Evolutionary conservation across 2,113 vertebrate species (phyloP), one percentile per base, ranked within the genome.

Genomic region (Nothocercus julius): DNA sequence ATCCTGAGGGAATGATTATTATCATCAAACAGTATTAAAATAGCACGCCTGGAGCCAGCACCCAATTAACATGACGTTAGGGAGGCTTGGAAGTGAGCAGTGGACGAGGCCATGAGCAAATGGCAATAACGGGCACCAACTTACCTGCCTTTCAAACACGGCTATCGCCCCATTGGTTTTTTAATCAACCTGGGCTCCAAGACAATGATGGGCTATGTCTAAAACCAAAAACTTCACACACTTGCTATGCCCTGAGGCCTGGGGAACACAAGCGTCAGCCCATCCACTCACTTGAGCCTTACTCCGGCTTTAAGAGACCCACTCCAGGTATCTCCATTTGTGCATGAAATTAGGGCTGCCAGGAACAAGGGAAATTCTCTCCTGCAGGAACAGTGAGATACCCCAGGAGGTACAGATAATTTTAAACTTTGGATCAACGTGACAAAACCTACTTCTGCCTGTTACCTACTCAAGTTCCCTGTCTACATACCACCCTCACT

Each of bases 1-100:
- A 95, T 95, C 95, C 97, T 64, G 66, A 95, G 7, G 94, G 93
- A 93, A 94, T 7, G 97, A 98, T 98, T 81, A 97, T 98, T 97
- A 98, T 98, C 97, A 98, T 98, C 96, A 97, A 98, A 97, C 96
- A 64, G 95, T 85, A 96, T 97, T 94, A 97, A 98, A 97, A 98
- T 97, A 98, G 97, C 97, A 97, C 61, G 95, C 72, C 90, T 92
- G 90, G 96, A 96, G 81, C 53, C 92, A 96, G 97, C 96, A 97
- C 95, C 96, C 95, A 92, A 78, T 89, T 66, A 95, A 82, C 80
- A 38, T 27, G 89, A 81, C 69, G 77, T 54, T 75, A 53, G 90
- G 91, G 92, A 95, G 62, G 5, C 74, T 40, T 90, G 90, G 72
- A 91, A 93, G 36, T 30, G 54, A 75, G 61, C 32, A 53, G 75